Base-by-base conservation (phyloP, 2,113 vertebrate species). In the Ancistrus triradiatus region DNA sequence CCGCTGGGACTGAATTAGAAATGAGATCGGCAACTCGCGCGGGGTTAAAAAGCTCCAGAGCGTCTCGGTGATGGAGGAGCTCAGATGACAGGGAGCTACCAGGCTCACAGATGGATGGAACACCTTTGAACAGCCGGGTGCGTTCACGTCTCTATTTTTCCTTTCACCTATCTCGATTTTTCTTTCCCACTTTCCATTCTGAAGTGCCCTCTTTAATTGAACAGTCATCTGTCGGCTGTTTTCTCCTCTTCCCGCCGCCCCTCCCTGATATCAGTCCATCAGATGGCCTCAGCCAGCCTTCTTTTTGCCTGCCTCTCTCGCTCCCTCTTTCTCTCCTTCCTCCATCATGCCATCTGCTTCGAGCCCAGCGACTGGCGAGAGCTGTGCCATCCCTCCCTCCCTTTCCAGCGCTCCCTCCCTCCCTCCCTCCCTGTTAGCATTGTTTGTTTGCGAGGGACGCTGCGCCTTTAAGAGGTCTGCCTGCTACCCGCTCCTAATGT, bases 401-500 rank as follows among this genome's bases (percentile, higher is more conserved):
- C 40, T 42, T 57, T 70, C 14, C 2, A 38, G n/a, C 24, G 24
- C 49, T 56, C 18, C 24, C 15, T 56, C 31, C 35, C 63, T 70
- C 51, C 51, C 51, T 61, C 50, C 47, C 35, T 64, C 44, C 63
- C 57, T 37, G 46, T 62, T 58, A 63, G 70, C 63, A 67, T 74
- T 78, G 76, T 77, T 81, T 84, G 72, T 85, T 77, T 76, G 66
- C 58, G 76, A 61, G 77, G 68, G 74, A 56, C 38, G 59, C 80
- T 74, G 87, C 78, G 84, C 83, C 87, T 90, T 88, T 90, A 88
- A 90, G 88, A 88, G 81, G 81, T 73, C 83, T 80, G 83, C 80
- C 83, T 83, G 84, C 86, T 76, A 84, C 84, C 87, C 72, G 67
- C 81, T 84, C 83, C 83, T 90, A 90, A 90, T 90, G 85, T 88